phyloP scores from a whole-genome alignment of 2,888 invertebrate genomes.

The Chrysotoxum bicinctum region DNA sequence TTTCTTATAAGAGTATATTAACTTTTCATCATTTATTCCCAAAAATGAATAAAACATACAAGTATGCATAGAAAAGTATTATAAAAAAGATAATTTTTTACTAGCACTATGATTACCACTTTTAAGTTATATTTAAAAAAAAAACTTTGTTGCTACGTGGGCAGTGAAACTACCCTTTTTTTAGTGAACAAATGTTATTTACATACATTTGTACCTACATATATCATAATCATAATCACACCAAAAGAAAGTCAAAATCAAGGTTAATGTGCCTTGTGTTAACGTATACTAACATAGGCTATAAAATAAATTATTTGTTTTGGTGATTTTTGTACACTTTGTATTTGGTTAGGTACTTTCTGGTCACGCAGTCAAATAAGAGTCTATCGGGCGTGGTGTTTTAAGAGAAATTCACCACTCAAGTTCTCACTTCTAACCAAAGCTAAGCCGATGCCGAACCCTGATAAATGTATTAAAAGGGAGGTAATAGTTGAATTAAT shows the following conservation, averaged over 20 bases:
- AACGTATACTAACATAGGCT: not conserved
- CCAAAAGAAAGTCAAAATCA: slow-evolving; percentile 49
- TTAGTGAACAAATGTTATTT: not conserved
- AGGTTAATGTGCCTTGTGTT: slow-evolving; percentile 53
- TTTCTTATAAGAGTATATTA: no score
- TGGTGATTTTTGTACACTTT: not conserved
- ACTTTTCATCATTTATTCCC: no score
- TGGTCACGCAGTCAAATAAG: slow-evolving; percentile 29
- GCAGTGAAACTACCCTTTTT: slow-evolving; percentile 1
- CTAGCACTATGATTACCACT: not conserved
- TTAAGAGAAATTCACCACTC: slow-evolving; percentile 24
- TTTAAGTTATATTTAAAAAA: not conserved
- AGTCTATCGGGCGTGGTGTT: not conserved
- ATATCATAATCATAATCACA: not conserved
- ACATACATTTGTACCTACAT: not conserved
- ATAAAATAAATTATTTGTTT: not conserved
- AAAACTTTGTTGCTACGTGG: not conserved
- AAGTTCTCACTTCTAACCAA: no score
- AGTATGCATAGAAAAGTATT: no score
- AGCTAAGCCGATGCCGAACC: no score
- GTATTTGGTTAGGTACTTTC: not conserved
- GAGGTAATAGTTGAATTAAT: no score
- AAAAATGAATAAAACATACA: no score
- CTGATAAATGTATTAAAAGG: no score
- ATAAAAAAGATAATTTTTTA: not conserved